A percentile compares a stretch with the other conserved stretches of the same genome.
These are phyloP conservation scores for Rutilus rutilus DNA, from an alignment of 2,113 vertebrate genomes.

Conservation along the genomic window DNA sequence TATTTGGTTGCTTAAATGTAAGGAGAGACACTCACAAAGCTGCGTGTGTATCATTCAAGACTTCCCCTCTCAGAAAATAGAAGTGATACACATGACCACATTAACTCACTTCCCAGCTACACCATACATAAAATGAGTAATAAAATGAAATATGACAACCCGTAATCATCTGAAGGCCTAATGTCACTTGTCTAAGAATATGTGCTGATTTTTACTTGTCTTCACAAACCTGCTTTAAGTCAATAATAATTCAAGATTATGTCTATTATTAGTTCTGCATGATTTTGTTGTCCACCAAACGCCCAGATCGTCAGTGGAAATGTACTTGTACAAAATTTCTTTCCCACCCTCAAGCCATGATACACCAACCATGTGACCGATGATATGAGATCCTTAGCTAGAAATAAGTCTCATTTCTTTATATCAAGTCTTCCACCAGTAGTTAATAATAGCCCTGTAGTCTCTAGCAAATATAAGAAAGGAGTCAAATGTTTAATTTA, in stretches of 20 bases:
- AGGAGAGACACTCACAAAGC: neutral
- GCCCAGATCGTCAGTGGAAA: neutral
- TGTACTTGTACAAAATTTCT: neutral
- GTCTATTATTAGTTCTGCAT: neutral
- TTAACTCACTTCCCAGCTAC: neutral
- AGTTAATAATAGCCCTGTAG: neutral
- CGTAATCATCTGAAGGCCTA: neutral
- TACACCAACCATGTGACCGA: neutral
- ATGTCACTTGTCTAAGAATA: too few relatives aligned
- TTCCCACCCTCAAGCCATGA: neutral
- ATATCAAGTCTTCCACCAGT: neutral
- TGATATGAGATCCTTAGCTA: neutral
- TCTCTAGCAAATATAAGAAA: neutral
- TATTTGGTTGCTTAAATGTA: neutral
- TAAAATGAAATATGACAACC: neutral
- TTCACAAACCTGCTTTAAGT: neutral
- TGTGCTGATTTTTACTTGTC: neutral
- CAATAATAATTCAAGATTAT: neutral
- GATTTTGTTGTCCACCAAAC: neutral
- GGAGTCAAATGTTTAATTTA: conserved; percentile 3
- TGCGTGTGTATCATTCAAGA: neutral
- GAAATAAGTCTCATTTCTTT: neutral
- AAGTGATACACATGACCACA: neutral
- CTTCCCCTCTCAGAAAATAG: neutral
- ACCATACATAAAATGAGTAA: neutral